Evolutionary conservation across 2,888 invertebrate genomes (phyloP), one percentile per base, ranked within the genome.

Genomic region (Melanostoma scalare): DNA sequence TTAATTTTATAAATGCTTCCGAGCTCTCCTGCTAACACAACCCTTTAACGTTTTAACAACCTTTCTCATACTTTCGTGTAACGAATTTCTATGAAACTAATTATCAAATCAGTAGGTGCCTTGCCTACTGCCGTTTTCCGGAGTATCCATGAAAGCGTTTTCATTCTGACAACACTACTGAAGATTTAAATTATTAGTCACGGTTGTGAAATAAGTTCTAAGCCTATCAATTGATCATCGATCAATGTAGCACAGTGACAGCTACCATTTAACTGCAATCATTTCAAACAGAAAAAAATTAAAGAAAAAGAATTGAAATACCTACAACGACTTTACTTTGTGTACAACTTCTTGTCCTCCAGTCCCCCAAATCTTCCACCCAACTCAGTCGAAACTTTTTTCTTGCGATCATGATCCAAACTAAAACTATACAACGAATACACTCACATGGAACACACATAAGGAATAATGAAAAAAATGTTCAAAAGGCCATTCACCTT

Each of bases 401-500:
- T 69, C 42, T 30, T 50, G 44, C 40, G 36, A 31, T 36, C 60
- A 55, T 71, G 63, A 72, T 72, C 77, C 74, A 80, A 75, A 40
- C 69, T 52, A 46, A 82, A 82, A 77, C 61, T 68, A 69, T 56
- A 69, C 73, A 48, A 74, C 74, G 69, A 48, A 61, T 46, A 65
- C 77, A 77, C 53, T 42, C 56, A 48, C 77, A 68, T 55, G 46
- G 46, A 76, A 77, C 71, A 77, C 73, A 81, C 69, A 77, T 48
- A 73, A 61, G 52, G 88, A 89, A 88, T 88, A 38, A 77, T 58
- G 52, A 50, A 20, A 5, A 8, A 63, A 89, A 88, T 88, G 75
- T 56, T 78, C 85, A 20, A 82, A 85, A 88, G 90, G 89, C 87
- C 89, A 89, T 89, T 89, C 89, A 90, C 89, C 90, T 89, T 86